Base-by-base conservation (phyloP, 92 coral and sea anemone species). In the Phenganax subtilis region DNA sequence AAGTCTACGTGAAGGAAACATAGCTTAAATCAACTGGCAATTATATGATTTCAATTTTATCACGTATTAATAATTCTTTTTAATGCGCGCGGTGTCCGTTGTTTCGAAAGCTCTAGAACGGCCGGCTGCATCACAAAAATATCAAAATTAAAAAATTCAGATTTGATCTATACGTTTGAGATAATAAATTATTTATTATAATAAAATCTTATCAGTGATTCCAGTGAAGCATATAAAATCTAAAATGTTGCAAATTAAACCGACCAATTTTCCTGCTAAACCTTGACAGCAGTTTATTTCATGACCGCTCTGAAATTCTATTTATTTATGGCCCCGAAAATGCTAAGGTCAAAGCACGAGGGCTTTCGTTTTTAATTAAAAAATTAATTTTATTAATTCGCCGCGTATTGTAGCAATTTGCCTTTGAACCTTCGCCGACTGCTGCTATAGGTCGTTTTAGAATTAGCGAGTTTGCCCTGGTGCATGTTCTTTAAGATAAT, bases 321-420 rank as follows among this genome's bases (percentile, higher is more conserved):
- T 75, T 75, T 56, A 37, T 73, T 73, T 52, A 10, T 73, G 77
- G 8, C 54, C 61, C 17, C 57, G 51, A 53, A 29, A 73, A 73
- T 57, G n/a, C 54, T 16, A 29, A 68, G 73, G 73, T 65, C 57
- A 10, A 75, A 75, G 27, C 9, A 12, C 12, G 81, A 76, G 57
- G 58, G 70, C 81, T 64, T 60, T 59, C 55, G 56, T 52, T 76
- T 57, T 61, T 76, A 76, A 76, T 76, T 76, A 76, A 76, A 59
- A 64, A 76, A 57, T 76, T 76, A 76, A 76, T 76, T 76, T 76
- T 76, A 76, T 76, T 76, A 76, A 76, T 76, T 76, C 81, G 70
- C 64, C 20, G 55, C 59, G 61, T 59, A 68, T 37, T 68, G 73
- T 68, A 68, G 73, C 73, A 68, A 68, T 59, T 61, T 76, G 81